Evolutionary conservation across 2,113 vertebrate species (phyloP), one percentile per base, ranked within the genome.

Genomic region (Monopterus albus): DNA sequence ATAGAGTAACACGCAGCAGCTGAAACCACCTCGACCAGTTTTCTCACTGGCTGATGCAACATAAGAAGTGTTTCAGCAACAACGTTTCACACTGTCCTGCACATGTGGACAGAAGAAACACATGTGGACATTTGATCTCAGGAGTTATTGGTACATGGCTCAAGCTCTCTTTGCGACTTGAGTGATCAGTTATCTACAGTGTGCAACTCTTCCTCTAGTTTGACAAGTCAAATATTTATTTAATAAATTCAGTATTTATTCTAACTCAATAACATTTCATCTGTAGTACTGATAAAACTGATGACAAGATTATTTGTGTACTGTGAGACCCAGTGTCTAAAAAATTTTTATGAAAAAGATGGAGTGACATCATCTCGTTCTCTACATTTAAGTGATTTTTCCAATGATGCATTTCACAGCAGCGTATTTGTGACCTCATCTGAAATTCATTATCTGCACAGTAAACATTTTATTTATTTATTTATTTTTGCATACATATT

Each of bases 401-500:
- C 42, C 82, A 84, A 75, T 82, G 84, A 87, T 50, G 67, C 75
- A 83, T 84, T 85, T 85, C 73, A 75, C 59, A 60, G 35, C 55
- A 79, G 81, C 47, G 28, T 59, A 71, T 75, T 31, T 75, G 68
- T 74, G 86, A 87, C 74, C 65, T 69, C 83, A 83, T 84, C 61
- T 79, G 51, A 90, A 87, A 86, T 86, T 85, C 81, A 89, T 91
- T 87, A 89, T 83, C 50, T 75, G 57, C 61, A 74, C 65, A 23
- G 79, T 84, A 88, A 91, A 87, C 84, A 67, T 76, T 83, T 82
- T 62, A 69, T 74, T 74, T 72, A n/a, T 79, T 80, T 60, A 72
- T 83, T 31, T 31, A 6, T 31, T 78, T 85, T 87, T 85, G 85
- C 89, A 87, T 91, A 89, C 83, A 90, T 87, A 91, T 92, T 87